Evolutionary conservation across 2,113 vertebrate species (phyloP), one percentile per base, ranked within the genome.

Genomic region (Ondatra zibethicus): DNA sequence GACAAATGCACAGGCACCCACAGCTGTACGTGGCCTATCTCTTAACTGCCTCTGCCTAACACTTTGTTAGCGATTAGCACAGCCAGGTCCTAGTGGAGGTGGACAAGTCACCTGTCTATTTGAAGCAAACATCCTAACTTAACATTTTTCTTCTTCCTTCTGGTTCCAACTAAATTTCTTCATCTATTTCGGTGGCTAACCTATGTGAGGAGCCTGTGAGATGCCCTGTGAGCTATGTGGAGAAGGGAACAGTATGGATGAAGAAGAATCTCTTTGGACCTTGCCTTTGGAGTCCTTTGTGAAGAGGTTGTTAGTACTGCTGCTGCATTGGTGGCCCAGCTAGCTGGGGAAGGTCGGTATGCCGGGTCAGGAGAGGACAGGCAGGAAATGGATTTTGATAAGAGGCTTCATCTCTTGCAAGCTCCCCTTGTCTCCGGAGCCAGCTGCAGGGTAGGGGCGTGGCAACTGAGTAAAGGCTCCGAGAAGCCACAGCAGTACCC

Each of bases 351-450:
- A 94, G 96, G 96, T 75, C 93, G 90, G 96, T 90, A 63, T 96
- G 93, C 80, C 72, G 31, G 95, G 80, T 90, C 75, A 14, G 66
- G 65, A 88, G 97, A 91, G 66, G 93, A 55, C 1, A 70, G 81
- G 90, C 95, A 95, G 97, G 94, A 97, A 94, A 82, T 96, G 39
- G 88, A 92, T 97, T 95, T 91, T 95, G 97, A 97, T 97, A 97
- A 95, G 95, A 93, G 76, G 25, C 78, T 97, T 97, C 58, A 91
- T 91, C 47, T 81, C 70, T 75, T 47, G 70, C 72, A 52, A 86
- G 27, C 87, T 61, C 33, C 25, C 82, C 65, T 91, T 31, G 5
- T 72, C 91, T 93, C 82, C 68, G 88, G 92, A 42, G 93, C 77
- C 87, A 89, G 94, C 94, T 97, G 82, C 6, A 12, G 89, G 70